Percentiles rank a stretch among this genome's conserved stretches.
Evolutionary conservation across 2,113 vertebrate species (phyloP).

Genomic region (Echinops telfairi): DNA sequence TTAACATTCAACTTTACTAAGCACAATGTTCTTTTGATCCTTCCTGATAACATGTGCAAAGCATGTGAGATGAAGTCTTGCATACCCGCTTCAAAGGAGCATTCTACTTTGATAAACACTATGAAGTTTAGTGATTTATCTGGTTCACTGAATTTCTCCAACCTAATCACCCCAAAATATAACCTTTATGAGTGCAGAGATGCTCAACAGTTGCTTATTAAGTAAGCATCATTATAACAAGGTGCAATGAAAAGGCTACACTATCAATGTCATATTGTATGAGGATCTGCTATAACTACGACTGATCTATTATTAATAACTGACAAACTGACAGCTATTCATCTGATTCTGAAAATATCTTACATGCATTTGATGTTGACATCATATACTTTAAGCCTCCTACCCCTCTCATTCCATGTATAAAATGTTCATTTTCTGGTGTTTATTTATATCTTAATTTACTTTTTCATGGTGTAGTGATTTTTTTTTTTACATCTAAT

Average conservation of each 20-base stretch:
- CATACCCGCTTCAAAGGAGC: too few species aligned
- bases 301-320: slow-evolving; percentile 31
- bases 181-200: slow-evolving; percentile 32
- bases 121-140: background rate
- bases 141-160: slow-evolving; percentile 24
- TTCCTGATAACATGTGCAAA: too few species aligned
- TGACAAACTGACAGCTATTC: slow-evolving; percentile 34
- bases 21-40: too few species aligned
- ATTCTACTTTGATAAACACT: too few species aligned
- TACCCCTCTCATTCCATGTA: background rate
- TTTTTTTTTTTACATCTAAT: slow-evolving; percentile 65
- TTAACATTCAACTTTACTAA: too few species aligned
- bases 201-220: background rate
- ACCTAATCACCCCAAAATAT: background rate
- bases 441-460: slow-evolving; percentile 56
- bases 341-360: slow-evolving; percentile 53
- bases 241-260: background rate
- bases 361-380: background rate
- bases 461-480: slow-evolving; percentile 27
- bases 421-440: background rate
- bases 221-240: background rate
- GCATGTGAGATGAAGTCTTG: too few species aligned
- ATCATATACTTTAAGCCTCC: background rate
- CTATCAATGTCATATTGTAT: background rate
- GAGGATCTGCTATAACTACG: slow-evolving; percentile 8